Evolutionary conservation across 2,888 invertebrate genomes (phyloP).

Genomic region (Lasioglossum villosulum): DNA sequence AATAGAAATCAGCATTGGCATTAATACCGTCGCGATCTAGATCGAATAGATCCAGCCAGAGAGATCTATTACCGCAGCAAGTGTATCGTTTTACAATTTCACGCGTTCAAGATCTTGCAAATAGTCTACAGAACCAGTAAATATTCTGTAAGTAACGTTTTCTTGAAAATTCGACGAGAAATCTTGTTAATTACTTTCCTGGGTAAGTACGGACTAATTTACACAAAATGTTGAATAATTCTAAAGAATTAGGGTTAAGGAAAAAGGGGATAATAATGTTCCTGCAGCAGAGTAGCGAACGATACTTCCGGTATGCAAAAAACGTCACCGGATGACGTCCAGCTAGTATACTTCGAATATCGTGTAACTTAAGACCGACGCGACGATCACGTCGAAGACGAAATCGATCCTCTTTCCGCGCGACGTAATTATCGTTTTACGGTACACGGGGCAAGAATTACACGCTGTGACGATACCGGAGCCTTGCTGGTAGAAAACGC

Average conservation of each 20-base stretch:
- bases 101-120: not conserved
- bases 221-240: not conserved
- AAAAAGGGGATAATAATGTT: not conserved
- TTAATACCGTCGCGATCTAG: not conserved
- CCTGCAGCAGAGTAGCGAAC: not conserved
- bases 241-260: not conserved
- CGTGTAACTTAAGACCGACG: constrained; percentile 49
- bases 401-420: constrained; percentile 68
- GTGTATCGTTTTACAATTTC: not conserved
- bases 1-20: not conserved
- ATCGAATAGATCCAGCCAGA: not conserved
- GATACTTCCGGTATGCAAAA: not conserved
- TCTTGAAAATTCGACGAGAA: not conserved
- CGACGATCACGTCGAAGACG: constrained; percentile 43
- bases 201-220: no score
- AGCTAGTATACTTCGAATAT: not conserved
- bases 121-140: not conserved
- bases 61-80: not conserved
- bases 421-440: constrained; percentile 63
- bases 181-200: no score
- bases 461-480: not conserved
- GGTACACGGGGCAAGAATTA: constrained; percentile 58
- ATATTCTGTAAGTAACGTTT: not conserved
- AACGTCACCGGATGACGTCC: not conserved
- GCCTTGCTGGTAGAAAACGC: not conserved